Evolutionary conservation across 1,140 invertebrate genomes (phyloP).

Genomic region (Melitaea cinxia): DNA sequence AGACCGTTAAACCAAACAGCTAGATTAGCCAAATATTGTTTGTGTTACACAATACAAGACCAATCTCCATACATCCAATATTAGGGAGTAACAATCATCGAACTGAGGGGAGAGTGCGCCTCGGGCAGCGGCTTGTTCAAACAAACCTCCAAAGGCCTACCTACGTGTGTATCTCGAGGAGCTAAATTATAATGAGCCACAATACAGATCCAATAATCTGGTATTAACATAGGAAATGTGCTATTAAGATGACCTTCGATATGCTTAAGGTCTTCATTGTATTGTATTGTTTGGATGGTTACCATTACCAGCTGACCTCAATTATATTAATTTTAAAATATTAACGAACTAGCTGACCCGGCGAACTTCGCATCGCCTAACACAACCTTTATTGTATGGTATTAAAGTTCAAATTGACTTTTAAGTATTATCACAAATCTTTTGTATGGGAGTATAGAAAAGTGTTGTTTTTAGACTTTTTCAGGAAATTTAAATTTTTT

Average conservation of each 20-base stretch:
- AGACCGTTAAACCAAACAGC: slow-evolving; percentile 64
- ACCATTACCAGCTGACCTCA: too few relatives aligned
- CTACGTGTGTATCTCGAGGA: slow-evolving; percentile 27
- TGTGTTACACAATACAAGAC: slow-evolving; percentile 65
- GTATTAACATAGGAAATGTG: not conserved
- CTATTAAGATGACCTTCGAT: not conserved
- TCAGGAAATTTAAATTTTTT: too few relatives aligned
- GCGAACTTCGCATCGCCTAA: too few relatives aligned
- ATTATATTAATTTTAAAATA: too few relatives aligned
- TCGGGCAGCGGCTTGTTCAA: slow-evolving; percentile 47
- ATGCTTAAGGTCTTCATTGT: too few relatives aligned
- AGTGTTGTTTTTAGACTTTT: too few relatives aligned
- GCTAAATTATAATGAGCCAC: slow-evolving; percentile 26
- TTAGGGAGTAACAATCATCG: slow-evolving; percentile 59
- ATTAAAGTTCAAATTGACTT: too few relatives aligned
- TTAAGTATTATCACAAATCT: too few relatives aligned
- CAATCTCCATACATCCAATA: slow-evolving; percentile 69
- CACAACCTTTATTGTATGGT: too few relatives aligned
- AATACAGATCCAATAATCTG: slow-evolving; percentile 19
- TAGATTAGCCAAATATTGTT: slow-evolving; percentile 71
- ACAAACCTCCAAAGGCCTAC: slow-evolving; percentile 36
- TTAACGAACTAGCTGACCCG: too few relatives aligned
- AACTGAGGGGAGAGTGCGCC: slow-evolving; percentile 52
- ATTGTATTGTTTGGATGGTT: too few relatives aligned
- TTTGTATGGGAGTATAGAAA: too few relatives aligned